These are phyloP conservation scores for Neodiprion pinetum DNA, from an alignment of 1,140 invertebrate genomes.

Conservation along the genomic window DNA sequence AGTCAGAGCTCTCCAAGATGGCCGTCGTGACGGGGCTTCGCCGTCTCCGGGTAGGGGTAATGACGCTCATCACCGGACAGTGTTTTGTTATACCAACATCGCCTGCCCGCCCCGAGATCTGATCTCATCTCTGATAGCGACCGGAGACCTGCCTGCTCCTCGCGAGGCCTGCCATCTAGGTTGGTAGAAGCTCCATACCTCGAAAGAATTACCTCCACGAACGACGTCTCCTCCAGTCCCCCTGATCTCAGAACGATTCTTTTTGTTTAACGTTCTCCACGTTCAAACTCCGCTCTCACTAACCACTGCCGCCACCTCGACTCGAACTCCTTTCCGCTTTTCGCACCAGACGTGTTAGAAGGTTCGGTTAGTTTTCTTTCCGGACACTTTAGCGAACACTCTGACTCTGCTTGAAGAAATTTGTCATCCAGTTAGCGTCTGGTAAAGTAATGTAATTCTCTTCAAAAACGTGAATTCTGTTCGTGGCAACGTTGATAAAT, in stretches of 20 bases:
- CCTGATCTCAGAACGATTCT: conserved; percentile 22
- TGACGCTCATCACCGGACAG: conserved; percentile 61
- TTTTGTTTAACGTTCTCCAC: background rate
- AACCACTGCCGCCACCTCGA: too few species aligned
- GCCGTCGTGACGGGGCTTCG: conserved; percentile 39
- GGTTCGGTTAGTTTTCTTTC: too few species aligned
- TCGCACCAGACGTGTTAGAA: too few species aligned
- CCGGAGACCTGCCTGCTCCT: conserved; percentile 40
- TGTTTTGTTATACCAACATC: conserved; percentile 61
- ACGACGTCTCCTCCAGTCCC: background rate
- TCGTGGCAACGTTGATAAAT: too few species aligned
- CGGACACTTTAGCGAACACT: too few species aligned
- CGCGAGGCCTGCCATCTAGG: conserved; percentile 14
- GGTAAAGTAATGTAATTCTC: too few species aligned
- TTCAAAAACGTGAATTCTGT: too few species aligned
- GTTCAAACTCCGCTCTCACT: conserved; percentile 11
- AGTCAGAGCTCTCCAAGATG: conserved; percentile 46
- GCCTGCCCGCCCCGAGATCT: conserved; percentile 43
- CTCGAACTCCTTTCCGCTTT: too few species aligned
- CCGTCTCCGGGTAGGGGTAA: conserved; percentile 53
- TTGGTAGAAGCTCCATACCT: too few species aligned
- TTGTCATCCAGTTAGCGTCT: too few species aligned
- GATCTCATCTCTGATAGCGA: conserved; percentile 56
- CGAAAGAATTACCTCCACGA: too few species aligned
- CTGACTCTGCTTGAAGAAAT: too few species aligned